Base-by-base conservation (phyloP, 2,113 vertebrate species). In the Ceyx cyanopectus region DNA sequence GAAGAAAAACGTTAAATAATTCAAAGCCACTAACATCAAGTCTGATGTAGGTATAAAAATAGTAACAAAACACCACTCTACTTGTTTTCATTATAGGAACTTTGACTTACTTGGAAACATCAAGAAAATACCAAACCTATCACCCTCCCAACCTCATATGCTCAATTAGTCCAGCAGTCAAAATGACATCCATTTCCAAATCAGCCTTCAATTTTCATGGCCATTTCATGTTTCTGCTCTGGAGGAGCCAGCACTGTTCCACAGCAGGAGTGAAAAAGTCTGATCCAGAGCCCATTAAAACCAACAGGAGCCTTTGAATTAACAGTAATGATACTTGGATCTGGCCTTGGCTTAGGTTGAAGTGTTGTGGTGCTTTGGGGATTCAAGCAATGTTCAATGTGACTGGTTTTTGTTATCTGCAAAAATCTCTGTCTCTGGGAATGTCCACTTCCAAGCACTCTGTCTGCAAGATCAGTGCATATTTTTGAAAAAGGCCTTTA, bases 1-100 rank as follows among this genome's bases (percentile, higher is more conserved):
- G 95, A 97, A 97, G 96, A 97, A 97, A 97, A 97, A 94, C 1
- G 85, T 84, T 98, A 97, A 98, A 98, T 98, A 97, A 98, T 98
- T 98, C 97, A 98, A 95, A 96, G 94, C 93, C 92, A 87, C 95
- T 97, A 97, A 95, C 97, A 97, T 97, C 94, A 96, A 97, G 96
- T 97, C 97, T 97, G 95, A 96, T 95, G 97, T 94, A 81, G 90
- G 91, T 96, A 97, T 97, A 98, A 98, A 98, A 98, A 98, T 98
- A 98, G 98, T 97, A 95, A 92, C 96, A 95, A 97, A 97, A 95
- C 87, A 95, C 93, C 87, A 87, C 92, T 94, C 82, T 76, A 67
- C 68, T 69, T 90, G 93, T 97, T 97, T 97, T 98, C 91, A 85
- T 96, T 95, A 96, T 65, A 94, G 87, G 88, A 95, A 94, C 90